Evolutionary conservation across 2,797 vertebrate genomes (phyloP).

Genomic region (Lemur catta): DNA sequence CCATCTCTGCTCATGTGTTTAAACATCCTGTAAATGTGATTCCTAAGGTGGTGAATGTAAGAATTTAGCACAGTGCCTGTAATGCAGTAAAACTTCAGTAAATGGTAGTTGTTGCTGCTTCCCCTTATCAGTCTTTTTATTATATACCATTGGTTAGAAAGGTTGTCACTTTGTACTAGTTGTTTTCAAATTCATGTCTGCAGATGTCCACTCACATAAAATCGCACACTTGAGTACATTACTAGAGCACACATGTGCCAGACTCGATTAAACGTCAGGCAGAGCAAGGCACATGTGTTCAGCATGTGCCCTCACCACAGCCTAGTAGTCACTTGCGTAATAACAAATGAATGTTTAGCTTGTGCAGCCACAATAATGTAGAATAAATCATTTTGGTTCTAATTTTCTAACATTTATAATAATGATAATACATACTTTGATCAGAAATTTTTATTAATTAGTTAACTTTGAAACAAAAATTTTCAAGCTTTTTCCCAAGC

Average conservation of each 20-base stretch:
- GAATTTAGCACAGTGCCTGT: not conserved
- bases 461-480: not conserved
- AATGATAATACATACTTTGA: not conserved
- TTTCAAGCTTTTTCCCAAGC: not conserved
- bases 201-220: constrained; percentile 68
- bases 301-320: not conserved
- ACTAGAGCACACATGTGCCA: constrained; percentile 46
- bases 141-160: not conserved
- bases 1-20: not conserved
- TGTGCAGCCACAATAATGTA: not conserved
- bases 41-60: not conserved
- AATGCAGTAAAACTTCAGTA: not conserved
- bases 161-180: constrained; percentile 54
- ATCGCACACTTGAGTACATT: constrained; percentile 15
- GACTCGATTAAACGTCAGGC: not conserved
- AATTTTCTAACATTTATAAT: not conserved
- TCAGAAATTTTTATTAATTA: not conserved
- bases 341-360: not conserved
- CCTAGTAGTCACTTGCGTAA: not conserved
- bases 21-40: not conserved
- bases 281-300: not conserved
- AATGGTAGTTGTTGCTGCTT: not conserved
- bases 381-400: not conserved
- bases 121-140: not conserved
- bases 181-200: not conserved